Percentiles rank a stretch among this genome's conserved stretches.
Evolutionary conservation across 2,797 vertebrate genomes (phyloP).

Genomic region (Pseudomugil gertrudae): DNA sequence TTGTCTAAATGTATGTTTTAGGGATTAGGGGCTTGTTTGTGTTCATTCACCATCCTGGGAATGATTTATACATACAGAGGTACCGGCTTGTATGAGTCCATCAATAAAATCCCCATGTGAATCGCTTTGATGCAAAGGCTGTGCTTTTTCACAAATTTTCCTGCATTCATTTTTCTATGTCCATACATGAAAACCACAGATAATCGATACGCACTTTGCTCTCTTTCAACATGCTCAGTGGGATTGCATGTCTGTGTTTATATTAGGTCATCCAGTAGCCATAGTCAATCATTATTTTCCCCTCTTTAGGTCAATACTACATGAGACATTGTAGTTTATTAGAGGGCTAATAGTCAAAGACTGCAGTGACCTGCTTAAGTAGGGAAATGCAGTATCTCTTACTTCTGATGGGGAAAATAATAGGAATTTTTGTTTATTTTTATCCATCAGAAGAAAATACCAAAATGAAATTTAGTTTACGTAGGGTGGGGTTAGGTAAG

Average conservation of each 20-base stretch:
- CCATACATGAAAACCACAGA: constrained; percentile 45
- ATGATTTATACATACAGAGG: constrained; percentile 14
- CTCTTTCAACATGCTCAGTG: constrained; percentile 36
- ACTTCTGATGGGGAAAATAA: neutral
- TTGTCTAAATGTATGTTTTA: neutral
- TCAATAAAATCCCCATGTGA: constrained; percentile 33
- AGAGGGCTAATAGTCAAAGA: constrained; percentile 52
- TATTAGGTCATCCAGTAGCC: constrained; percentile 26
- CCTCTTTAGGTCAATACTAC: constrained; percentile 61
- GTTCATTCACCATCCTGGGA: constrained; percentile 1
- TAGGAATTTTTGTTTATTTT: neutral
- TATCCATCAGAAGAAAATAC: neutral
- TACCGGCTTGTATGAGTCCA: constrained; percentile 33
- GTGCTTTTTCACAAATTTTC: constrained; percentile 26
- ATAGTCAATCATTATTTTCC: constrained; percentile 56
- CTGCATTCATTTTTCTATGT: constrained; percentile 48
- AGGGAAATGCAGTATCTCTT: constrained; percentile 2
- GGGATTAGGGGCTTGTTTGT: constrained; percentile 19
- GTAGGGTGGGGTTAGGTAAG: too few relatives aligned
- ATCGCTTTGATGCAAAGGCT: constrained; percentile 44
- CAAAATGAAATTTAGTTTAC: neutral
- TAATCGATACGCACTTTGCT: constrained; percentile 60
- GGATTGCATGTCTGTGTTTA: constrained; percentile 4
- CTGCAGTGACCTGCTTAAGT: constrained; percentile 51
- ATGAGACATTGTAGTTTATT: constrained; percentile 60